Base-by-base conservation (phyloP, 2,888 invertebrate genomes). In the Parnassius mnemosyne region DNA sequence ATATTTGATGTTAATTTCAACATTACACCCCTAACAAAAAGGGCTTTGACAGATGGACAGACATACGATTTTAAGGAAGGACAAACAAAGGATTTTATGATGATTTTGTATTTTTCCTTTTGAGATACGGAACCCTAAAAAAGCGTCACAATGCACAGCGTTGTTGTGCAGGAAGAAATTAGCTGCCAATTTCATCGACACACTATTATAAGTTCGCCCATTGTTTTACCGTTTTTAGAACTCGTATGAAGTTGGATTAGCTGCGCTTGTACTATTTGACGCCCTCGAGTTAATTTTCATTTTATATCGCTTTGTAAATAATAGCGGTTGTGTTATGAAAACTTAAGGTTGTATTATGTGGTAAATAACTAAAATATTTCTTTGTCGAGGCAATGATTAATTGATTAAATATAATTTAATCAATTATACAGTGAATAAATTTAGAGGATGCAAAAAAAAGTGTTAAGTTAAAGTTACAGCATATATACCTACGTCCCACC, bases 151-250 rank as follows among this genome's bases (percentile, higher is more conserved):
- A 80, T 81, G 73, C 75, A 74, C 76, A 74, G 56, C 64, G 79
- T 78, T 78, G 81, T 76, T 71, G 73, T 74, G 78, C 74, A 80
- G 80, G 80, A 85, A 85, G 85, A 84, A 89, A 89, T 89, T 89
- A 89, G 83, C 89, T 89, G 89, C 89, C 89, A 89, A 87, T 87
- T 83, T 85, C 89, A 89, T 77, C 79, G 79, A 84, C 84, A 87
- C 83, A 88, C 89, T 87, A 87, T 89, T 89, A 89, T 88, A 88
- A 89, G 87, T 89, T 89, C 72, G 79, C 68, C 72, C 75, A 84
- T 88, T 89, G 89, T 88, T 88, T 86, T 82, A 65, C 79, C 79
- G 85, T 89, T 89, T 89, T 88, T 85, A 84, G 81, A 83, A 84
- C 78, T 79, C 77, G 76, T 76, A 74, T 75, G 72, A 77, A 82